Base-by-base conservation (phyloP, 1,140 invertebrate genomes). In the Drosophila rufa region DNA sequence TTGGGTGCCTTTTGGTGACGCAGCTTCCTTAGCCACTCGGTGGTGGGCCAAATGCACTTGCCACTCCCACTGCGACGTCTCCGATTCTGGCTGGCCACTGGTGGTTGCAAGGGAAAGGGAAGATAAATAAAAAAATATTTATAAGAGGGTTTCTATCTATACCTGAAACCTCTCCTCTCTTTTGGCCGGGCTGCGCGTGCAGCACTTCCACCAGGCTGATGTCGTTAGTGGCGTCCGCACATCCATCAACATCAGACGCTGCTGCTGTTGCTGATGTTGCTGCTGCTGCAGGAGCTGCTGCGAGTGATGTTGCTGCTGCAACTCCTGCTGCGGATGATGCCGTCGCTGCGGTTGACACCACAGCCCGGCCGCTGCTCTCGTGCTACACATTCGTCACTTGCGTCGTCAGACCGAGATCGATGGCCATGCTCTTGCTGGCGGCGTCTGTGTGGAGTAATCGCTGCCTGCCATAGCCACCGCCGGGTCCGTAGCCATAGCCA, bases 351-450 rank as follows among this genome's bases (percentile, higher is more conserved):
- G 36, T 45, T 38, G 60, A 62, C 57, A 75, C 50, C 36, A 30
- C 46, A 14, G 45, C 56, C 33, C 76, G 60, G 56, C 86, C 57
- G 60, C 81, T 90, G 50, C 75, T 82, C 55, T 87, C 86, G 55
- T 92, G 92, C 92, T 93, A 93, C 83, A 93, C 92, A 83, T 93
- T 93, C 59, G 92, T 93, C 73, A 93, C 91, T 78, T 93, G 92
- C 42, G 92, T 93, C 59, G 91, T 92, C 65, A 85, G 69, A 19
- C 87, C 92, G 59, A 93, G 76, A 65, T 93, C 92, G 69, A 91
- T 80, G 59, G 84, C 86, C 70, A 85, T 82, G 65, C 84, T 91
- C 78, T 92, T 92, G 87, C 91, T 92, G 19, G 82, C 91, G 15
- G 79, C 90, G 56, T 82, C 90, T 40, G 85, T 90, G 43, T 90